A percentile compares a stretch with the other conserved stretches of the same genome.
These are phyloP conservation scores for Pteruthius melanotis DNA, from an alignment of 2,113 vertebrate genomes.

Conservation along the genomic window DNA sequence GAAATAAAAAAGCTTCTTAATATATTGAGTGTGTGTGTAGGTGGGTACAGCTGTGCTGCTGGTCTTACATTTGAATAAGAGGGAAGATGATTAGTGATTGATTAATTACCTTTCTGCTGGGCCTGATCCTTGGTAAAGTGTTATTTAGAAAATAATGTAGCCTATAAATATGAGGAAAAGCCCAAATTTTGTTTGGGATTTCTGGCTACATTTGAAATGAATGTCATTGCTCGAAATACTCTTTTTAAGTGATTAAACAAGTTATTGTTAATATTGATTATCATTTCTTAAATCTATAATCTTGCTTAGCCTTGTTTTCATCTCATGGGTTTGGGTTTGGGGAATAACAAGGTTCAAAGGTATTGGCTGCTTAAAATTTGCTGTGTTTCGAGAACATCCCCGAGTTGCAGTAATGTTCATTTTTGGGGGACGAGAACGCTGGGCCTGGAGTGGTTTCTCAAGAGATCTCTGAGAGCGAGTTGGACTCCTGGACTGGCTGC, in stretches of 20 bases:
- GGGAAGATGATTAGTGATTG: background rate
- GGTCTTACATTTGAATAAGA: background rate
- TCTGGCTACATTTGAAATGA: background rate
- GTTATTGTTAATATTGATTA: background rate
- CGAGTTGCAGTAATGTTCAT: background rate
- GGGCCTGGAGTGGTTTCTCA: background rate
- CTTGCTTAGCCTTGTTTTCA: background rate
- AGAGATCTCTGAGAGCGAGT: fast-evolving
- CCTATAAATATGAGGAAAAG: background rate
- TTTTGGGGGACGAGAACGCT: background rate
- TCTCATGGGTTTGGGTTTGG: background rate
- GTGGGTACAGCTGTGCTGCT: background rate
- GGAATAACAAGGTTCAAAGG: background rate
- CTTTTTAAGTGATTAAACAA: background rate
- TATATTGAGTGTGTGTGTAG: background rate
- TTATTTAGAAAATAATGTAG: background rate
- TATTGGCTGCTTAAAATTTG: background rate
- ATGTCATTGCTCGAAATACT: background rate
- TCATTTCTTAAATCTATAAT: background rate
- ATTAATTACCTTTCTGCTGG: background rate
- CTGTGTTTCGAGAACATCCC: background rate
- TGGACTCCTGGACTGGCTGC: background rate
- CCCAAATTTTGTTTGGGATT: background rate
- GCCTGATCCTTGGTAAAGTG: background rate
- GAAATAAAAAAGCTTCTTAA: background rate